Evolutionary conservation across 2,113 vertebrate genomes (phyloP), one percentile per base, ranked within the genome.

Genomic region (Clarias magur): DNA sequence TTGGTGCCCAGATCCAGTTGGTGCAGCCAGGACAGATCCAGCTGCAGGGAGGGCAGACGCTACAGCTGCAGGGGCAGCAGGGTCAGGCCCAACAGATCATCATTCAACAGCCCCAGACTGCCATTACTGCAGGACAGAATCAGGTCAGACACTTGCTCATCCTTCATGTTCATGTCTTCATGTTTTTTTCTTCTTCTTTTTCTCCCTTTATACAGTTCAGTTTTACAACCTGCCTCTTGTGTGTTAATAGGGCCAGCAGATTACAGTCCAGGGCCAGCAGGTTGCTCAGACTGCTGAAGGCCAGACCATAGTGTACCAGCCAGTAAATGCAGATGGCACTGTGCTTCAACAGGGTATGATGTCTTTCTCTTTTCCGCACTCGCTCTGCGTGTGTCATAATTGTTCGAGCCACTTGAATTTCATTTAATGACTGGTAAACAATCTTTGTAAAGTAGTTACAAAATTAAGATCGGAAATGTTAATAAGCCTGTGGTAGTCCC

Each of bases 291-390:
- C 98, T 0, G 98, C 98, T 38, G 98, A 99, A 73, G 98, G 98
- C 67, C 98, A 99, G 93, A 99, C 98, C 83, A 99, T 99, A 8
- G 98, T 99, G 79, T 99, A 99, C 93, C 98, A 99, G 94, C 98
- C 98, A 0, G 98, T 99, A 85, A 99, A 99, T 82, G 97, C 98
- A 82, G 98, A 99, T 72, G 98, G 98, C 80, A 99, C 98, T 84
- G 98, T 99, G 87, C 95, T 99, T 65, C 98, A 98, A 90, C 98
- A 99, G 94, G 98, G 98, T 99, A 95, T 13, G 90, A 84, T 80
- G 60, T 4, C n/a, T 78, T 56, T 4, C 1, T 65, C 7, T 27
- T 21, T 30, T 4, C 25, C 4, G 8, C 17, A 48, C 25, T 5
- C 6, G 1, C 70, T 38, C 72, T 27, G 34, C 4, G 65, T 17